Evolutionary conservation across 2,113 vertebrate species (phyloP), one percentile per base, ranked within the genome.

Genomic region (Camarhynchus parvulus): DNA sequence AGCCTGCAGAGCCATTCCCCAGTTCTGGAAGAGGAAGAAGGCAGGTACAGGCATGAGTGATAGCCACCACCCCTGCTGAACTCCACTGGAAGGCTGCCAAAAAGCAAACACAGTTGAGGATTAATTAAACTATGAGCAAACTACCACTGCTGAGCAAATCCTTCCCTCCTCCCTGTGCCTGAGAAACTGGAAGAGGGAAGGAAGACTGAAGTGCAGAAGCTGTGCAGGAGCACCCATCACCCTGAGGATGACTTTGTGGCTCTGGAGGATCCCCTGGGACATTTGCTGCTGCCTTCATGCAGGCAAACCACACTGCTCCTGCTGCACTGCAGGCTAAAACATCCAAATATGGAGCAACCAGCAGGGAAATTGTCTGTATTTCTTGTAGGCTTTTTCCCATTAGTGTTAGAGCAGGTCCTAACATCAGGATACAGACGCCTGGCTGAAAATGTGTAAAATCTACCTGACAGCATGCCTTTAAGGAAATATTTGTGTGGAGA

Each of bases 81-180:
- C 88, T 84, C 49, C n/a, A 0, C 66, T 61, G 94, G 83, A 94
- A 79, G 53, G 33, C 79, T 93, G 94, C 95, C 96, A 96, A 46
- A 70, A 82, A 55, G 66, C 22, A 49, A 95, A 75, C 1, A 35
- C 52, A 76, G 56, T 6, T 84, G 37, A 90, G 58, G 53, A 87
- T 64, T 95, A 96, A 96, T 96, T 95, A 93, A 96, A 82, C 76
- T 58, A 23, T 82, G 86, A 95, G 86, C 73, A 94, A 92, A 74
- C 64, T 28, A 87, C 64, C 31, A 53, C 3, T 46, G 72, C 90
- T 62, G 79, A 93, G 72, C 64, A 92, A 88, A 87, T 37, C 56
- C 25, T 46, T 68, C 13, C 47, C 92, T 93, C 61, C 58, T 89
- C 73, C 61, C 77, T 21, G 7, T 18, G 46, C 33, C 9, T 78